These are phyloP conservation scores for Tonatia bakeri DNA, from an alignment of 2,113 vertebrate species.

Conservation along the genomic window DNA sequence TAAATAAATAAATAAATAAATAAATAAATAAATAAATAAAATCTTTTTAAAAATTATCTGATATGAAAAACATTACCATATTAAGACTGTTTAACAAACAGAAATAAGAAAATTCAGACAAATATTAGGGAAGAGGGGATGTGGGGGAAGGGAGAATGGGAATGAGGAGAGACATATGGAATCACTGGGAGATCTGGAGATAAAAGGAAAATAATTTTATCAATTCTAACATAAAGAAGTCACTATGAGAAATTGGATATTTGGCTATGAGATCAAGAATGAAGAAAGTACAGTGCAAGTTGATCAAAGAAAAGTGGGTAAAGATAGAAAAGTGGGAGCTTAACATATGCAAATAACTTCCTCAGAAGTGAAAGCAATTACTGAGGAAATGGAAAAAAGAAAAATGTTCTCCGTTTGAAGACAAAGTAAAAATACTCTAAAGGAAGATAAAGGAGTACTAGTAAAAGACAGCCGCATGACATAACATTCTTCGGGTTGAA, in stretches of 20 bases:
- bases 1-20: too few species aligned
- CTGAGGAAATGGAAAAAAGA: not conserved
- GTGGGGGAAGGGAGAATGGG: not conserved
- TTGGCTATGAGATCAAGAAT: not conserved
- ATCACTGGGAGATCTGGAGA: not conserved
- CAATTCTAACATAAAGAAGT: not conserved
- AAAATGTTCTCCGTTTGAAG: constrained; percentile 13
- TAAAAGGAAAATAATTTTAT: constrained; percentile 18
- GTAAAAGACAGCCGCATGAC: constrained; percentile 15
- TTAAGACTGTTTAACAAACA: constrained; percentile 8
- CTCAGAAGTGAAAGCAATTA: not conserved
- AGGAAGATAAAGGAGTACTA: not conserved
- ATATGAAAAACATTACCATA: not conserved
- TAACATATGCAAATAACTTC: not conserved
- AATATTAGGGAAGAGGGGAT: not conserved
- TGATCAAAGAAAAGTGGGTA: not conserved
- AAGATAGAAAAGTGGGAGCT: not conserved
- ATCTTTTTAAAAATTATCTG: not conserved
- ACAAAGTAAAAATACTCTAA: not conserved
- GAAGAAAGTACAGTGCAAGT: not conserved
- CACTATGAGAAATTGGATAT: not conserved
- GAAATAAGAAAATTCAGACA: constrained; percentile 11
- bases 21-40: too few species aligned
- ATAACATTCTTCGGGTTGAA: not conserved
- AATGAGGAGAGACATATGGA: not conserved